Conservation (phyloP, 2,797 vertebrate species). For the Anguilla megastoma region DNA sequence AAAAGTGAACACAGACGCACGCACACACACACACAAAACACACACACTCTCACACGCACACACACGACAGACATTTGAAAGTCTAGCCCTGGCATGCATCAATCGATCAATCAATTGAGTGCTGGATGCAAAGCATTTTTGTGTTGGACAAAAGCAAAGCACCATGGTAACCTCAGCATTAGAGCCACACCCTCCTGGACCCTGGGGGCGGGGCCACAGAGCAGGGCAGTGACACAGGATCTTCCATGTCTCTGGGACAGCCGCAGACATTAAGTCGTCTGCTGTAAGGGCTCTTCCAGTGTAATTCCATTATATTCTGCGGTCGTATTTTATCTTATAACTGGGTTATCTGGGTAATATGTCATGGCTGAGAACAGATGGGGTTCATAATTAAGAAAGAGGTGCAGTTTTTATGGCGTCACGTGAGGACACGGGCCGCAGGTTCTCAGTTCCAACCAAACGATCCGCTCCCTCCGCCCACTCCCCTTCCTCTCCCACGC, state of each 20-base stretch:
- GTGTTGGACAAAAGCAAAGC: slow-evolving; percentile 50
- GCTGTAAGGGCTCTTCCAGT: background rate
- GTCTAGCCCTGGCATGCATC: slow-evolving; percentile 50
- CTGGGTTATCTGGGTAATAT: background rate
- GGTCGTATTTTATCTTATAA: background rate
- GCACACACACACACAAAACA: background rate
- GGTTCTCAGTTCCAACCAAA: background rate
- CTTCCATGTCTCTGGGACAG: background rate
- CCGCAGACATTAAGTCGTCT: background rate
- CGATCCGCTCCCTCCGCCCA: background rate
- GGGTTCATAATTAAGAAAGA: background rate
- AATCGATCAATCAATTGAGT: slow-evolving; percentile 64
- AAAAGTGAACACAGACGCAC: background rate
- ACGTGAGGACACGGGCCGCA: background rate
- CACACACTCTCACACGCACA: slow-evolving; percentile 44
- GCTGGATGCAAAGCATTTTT: slow-evolving; percentile 46
- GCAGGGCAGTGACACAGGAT: background rate
- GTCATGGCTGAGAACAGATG: background rate
- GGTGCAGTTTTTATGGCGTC: background rate
- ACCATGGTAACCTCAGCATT: background rate
- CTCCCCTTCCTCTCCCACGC: too few relatives aligned
- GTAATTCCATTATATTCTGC: background rate
- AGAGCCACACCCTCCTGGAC: background rate
- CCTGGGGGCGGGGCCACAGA: background rate
- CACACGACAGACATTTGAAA: background rate